A percentile compares a stretch with the other conserved stretches of the same genome.
Evolutionary conservation across 2,888 invertebrate genomes (phyloP).

Genomic region (Liodrosophila aerea): DNA sequence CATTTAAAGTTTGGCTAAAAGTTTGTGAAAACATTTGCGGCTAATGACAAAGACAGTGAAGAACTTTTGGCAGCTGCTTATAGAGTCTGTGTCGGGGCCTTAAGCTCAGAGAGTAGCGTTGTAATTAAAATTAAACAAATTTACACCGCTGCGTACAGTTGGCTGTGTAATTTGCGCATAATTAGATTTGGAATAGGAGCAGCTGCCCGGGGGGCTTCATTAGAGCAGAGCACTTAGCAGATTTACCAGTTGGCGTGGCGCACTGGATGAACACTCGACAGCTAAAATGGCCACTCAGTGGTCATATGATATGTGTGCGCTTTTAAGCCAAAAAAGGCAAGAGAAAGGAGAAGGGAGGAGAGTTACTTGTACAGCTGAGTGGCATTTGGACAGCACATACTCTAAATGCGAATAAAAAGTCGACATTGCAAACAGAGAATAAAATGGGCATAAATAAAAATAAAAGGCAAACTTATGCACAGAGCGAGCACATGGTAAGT

Average conservation of each 20-base stretch:
- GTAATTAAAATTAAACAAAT: constrained; percentile 56
- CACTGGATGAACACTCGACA: constrained; percentile 5
- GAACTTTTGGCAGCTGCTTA: constrained; percentile 5
- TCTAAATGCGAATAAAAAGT: constrained; percentile 4
- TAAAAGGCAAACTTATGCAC: constrained; percentile 11
- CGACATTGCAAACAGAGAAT: constrained; percentile 2
- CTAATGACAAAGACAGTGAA: constrained; percentile 30
- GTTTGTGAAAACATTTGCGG: constrained; percentile 8
- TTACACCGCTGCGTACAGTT: constrained; percentile 47
- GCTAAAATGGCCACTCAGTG: constrained; percentile 34
- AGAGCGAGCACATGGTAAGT: constrained; percentile 33
- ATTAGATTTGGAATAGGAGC: constrained; percentile 38
- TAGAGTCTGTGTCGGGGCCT: too few relatives aligned
- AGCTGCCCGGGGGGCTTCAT: constrained; percentile 24
- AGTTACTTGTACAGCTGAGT: constrained; percentile 1
- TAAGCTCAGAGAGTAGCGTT: constrained; percentile 8
- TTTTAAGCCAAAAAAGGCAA: constrained; percentile 4
- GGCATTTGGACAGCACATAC: constrained; percentile 1
- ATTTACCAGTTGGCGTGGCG: neutral
- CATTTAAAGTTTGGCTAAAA: constrained; percentile 12
- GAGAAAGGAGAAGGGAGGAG: constrained; percentile 9
- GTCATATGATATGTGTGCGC: constrained; percentile 42
- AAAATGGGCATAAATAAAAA: neutral
- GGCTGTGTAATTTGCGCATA: constrained; percentile 58
- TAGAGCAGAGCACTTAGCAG: neutral